Conservation (phyloP, 2,113 vertebrate species). For the Polyodon spathula region DNA sequence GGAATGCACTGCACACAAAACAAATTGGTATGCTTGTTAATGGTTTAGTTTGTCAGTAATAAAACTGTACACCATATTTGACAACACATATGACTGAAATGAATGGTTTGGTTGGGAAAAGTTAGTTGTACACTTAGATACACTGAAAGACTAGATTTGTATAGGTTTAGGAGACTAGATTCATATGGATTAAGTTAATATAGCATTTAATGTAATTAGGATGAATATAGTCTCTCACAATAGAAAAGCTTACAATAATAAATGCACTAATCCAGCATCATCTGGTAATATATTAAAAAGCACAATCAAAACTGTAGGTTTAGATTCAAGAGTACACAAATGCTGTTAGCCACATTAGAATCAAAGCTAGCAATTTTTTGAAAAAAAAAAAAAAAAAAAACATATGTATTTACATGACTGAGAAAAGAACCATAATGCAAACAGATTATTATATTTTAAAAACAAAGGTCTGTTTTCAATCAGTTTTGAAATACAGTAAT, state of each 20-base stretch:
- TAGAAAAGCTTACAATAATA: conserved; percentile 22
- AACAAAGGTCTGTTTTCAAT: too few species aligned
- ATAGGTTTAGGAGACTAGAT: not conserved
- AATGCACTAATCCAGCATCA: conserved; percentile 21
- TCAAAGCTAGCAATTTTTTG: too few species aligned
- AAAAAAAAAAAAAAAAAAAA: too few species aligned
- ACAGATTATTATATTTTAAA: too few species aligned
- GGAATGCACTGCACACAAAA: not conserved
- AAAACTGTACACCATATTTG: conserved; percentile 1
- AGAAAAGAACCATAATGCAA: too few species aligned
- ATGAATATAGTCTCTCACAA: conserved; percentile 30
- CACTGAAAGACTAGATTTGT: conserved; percentile 11
- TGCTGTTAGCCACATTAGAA: too few species aligned
- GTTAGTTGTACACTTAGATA: not conserved
- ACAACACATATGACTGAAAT: conserved; percentile 15
- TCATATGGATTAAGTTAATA: conserved; percentile 20
- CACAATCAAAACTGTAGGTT: too few species aligned
- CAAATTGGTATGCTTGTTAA: conserved; percentile 5
- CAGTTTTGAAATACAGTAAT: too few species aligned
- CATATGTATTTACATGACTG: too few species aligned
- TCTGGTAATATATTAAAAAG: not conserved
- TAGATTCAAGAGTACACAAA: too few species aligned
- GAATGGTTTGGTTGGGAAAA: conserved; percentile 16
- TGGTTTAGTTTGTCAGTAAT: conserved; percentile 15
- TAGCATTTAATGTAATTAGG: conserved; percentile 17